Evolutionary conservation across 2,888 invertebrate genomes (phyloP), one percentile per base, ranked within the genome.

Genomic region (Holacanthella duospinosa): DNA sequence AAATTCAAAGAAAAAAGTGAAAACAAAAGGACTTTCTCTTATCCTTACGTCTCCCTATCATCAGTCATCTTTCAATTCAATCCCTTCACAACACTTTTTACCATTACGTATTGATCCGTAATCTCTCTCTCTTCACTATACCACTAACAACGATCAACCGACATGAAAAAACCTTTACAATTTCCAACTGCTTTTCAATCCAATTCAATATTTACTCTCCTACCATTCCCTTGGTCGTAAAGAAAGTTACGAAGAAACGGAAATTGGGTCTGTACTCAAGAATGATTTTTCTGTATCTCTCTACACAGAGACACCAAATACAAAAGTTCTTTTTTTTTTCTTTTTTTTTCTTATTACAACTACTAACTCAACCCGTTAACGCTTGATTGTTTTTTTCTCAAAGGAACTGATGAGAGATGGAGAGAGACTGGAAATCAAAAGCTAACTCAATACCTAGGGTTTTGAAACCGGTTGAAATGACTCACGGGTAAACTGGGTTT

Each of bases 371-470:
- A 9, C 36, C 36, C 6, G 12, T 21, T 48, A 48, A 48, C 48
- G 48, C 19, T 48, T 48, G 16, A 48, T 48, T 48, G 48, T 48
- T 48, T 48, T n/a, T 16, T 36, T 48, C 48, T 48, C 48, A 48
- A 48, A 48, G 48, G 21, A 48, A 48, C 12, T n/a, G 36, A n/a
- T n/a, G n/a, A n/a, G n/a, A 48, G n/a, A 48, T 48, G 21, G 48
- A 48, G 12, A 9, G 48, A 21, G 48, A 48, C 48, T n/a, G 48
- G 12, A 48, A 48, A 48, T 48, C 48, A 48, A 48, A 48, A 48
- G 6, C 36, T 16, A n/a, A n/a, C n/a, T n/a, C n/a, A n/a, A 12
- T 36, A 16, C 6, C 16, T 6, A 36, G 16, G 36, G 36, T 16
- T 36, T 36, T 36, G 36, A 16, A 36, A 36, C n/a, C n/a, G n/a